Conservation (phyloP, 2,797 vertebrate genomes). For the Macropodus opercularis region DNA sequence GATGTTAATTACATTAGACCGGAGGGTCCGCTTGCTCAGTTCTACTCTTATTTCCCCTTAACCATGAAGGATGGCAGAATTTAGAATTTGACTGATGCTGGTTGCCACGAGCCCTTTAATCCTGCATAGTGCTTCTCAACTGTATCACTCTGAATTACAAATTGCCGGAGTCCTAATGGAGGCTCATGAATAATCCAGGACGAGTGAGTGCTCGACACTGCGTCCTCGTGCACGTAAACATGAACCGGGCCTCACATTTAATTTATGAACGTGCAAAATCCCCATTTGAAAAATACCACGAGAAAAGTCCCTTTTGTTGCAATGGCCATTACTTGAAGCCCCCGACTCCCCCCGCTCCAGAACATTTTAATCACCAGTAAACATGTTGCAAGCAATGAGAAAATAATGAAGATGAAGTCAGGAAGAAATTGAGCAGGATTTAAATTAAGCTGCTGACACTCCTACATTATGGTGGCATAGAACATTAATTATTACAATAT, state of each 20-base stretch:
- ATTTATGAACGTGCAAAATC: conserved; percentile 51
- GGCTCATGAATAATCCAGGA: conserved; percentile 69
- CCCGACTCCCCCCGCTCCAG: conserved; percentile 31
- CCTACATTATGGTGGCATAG: conserved; percentile 69
- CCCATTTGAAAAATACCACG: conserved; percentile 47
- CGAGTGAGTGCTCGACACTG: conserved; percentile 48
- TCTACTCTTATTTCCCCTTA: conserved; percentile 40
- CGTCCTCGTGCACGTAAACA: conserved; percentile 50
- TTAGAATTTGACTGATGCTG: conserved; percentile 60
- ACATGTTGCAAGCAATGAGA: conserved; percentile 72
- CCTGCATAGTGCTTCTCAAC: conserved; percentile 56
- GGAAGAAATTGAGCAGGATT: conserved; percentile 76
- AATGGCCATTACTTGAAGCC: conserved; percentile 38
- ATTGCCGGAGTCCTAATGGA: conserved; percentile 68
- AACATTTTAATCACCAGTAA: conserved; percentile 81
- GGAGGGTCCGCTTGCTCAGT: conserved; percentile 24
- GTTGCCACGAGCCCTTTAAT: conserved; percentile 55
- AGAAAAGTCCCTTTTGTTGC: conserved; percentile 37
- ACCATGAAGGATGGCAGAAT: conserved; percentile 58
- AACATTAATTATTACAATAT: conserved; percentile 79
- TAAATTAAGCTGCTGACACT: conserved; percentile 78
- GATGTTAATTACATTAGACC: conserved; percentile 54
- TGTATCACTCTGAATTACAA: conserved; percentile 71
- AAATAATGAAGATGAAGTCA: conserved; percentile 82
- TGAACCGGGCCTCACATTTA: conserved; percentile 44